Evolutionary conservation across 1,140 invertebrate genomes (phyloP), one percentile per base, ranked within the genome.

Genomic region (Pogonognathellus flavescens): DNA sequence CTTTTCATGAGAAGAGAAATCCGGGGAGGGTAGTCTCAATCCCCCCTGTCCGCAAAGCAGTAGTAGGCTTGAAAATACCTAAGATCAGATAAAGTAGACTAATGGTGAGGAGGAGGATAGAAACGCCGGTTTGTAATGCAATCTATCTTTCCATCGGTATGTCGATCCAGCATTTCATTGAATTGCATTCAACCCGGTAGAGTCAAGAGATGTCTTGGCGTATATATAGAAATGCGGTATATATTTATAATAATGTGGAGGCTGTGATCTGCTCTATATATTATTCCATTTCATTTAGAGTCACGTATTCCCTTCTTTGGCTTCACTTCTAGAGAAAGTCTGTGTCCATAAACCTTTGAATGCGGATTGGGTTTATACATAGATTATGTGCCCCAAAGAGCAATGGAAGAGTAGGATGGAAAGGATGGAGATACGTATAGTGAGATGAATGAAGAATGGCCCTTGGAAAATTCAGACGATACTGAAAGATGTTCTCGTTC

Each of bases 81-180:
- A 11, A 76, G 70, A 76, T 76, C 31, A 76, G 70, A 76, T 49
- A 31, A 76, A 31, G 49, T 76, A 76, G 49, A 76, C 31, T 76
- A 76, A 76, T 76, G 70, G 70, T 31, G 70, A 76, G 41, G 25
- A 76, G 70, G 49, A 76, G 31, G 70, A 76, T 25, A 76, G 70
- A 76, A 76, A 76, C 25, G 70, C 41, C 41, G 41, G 14, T 50
- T 76, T 16, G 31, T 76, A 76, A 76, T 49, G 70, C 70, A 76
- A 76, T 76, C 70, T 76, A 76, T 76, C 70, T 76, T 76, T 76
- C 31, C 70, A 76, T 76, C 70, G 70, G 70, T 76, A 76, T 76
- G 70, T 76, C 70, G 70, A 76, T 76, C 41, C 70, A 25, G 70
- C 41, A 76, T 76, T 76, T 76, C 70, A 76, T 76, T 49, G 70